These are phyloP conservation scores for Lithobates sylvaticus DNA, from an alignment of 2,797 vertebrate genomes.

Conservation along the genomic window DNA sequence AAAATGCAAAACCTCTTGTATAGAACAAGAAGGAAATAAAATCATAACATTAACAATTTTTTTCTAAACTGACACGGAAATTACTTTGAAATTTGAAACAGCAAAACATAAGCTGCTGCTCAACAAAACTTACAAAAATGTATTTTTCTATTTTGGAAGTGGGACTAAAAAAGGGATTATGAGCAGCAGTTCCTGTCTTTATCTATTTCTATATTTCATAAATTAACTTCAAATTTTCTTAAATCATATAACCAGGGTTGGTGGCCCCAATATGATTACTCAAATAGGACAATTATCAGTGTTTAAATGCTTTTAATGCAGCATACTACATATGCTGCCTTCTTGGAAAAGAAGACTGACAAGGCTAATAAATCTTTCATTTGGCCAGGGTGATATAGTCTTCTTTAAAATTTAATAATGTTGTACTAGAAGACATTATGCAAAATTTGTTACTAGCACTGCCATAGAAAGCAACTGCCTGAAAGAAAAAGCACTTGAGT, in stretches of 20 bases:
- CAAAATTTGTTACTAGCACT: conserved; percentile 68
- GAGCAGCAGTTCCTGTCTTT: too few species aligned
- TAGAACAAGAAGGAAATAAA: too few species aligned
- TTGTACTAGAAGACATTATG: conserved; percentile 70
- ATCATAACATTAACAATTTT: too few species aligned
- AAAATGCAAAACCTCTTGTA: too few species aligned
- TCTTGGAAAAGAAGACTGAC: conserved; percentile 59
- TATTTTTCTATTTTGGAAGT: too few species aligned
- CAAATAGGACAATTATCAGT: not conserved
- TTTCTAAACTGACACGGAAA: too few species aligned
- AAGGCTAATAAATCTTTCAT: conserved; percentile 78
- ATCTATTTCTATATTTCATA: not conserved
- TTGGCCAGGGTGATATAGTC: conserved; percentile 73
- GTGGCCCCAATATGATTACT: not conserved
- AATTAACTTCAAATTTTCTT: not conserved
- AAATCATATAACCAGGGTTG: not conserved
- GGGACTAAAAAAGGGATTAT: too few species aligned
- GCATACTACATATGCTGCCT: conserved; percentile 51
- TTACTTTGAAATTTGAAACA: too few species aligned
- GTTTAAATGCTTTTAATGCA: conserved; percentile 4
- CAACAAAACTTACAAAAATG: too few species aligned
- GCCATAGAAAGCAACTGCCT: conserved; percentile 65
- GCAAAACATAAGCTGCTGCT: too few species aligned
- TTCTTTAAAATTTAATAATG: conserved; percentile 81
- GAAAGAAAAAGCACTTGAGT: conserved; percentile 67